Evolutionary conservation across 1,140 invertebrate species (phyloP), one percentile per base, ranked within the genome.

Genomic region (Drosophila ercepeae): DNA sequence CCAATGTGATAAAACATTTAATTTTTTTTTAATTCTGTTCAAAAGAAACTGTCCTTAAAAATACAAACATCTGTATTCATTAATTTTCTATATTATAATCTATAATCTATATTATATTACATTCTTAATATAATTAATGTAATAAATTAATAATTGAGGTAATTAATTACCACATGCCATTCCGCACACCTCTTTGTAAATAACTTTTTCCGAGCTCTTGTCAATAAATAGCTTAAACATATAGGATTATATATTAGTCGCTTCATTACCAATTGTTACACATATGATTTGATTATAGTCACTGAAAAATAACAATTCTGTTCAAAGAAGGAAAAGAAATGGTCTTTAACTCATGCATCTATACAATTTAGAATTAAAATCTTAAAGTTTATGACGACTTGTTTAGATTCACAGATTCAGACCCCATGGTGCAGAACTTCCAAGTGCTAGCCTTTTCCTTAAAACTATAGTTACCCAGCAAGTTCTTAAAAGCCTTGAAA

Each of bases 401-500:
- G 8, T 21, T 21, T 3, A 1, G 19, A 21, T 29, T 9, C 6
- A 48, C 42, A 7, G 42, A 13, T 13, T 29, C 25, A 5, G 8
- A 18, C 25, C 3, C 50, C 42, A 41, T 29, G n/a, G 19, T 48
- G 46, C 13, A 59, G 5, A 54, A 45, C 9, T 65, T 48, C 70
- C 71, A 63, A 3, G 52, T 67, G n/a, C 49, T 61, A 11, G 52
- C 32, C 46, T 82, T 82, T 27, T 86, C 77, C 23, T 71, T 78
- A 13, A 89, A 88, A 3, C 61, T 78, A 14, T 75, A 88, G 16
- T 78, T 75, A 9, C 41, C 57, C 4, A 89, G 32, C 21, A 88
- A 49, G 14, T 82, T 88, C 42, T 88, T 88, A 0, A 88, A 25
- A 0, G 83, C 64, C 13, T 78, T 88, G 8, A 88, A 88, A 5